Conservation (phyloP, 1,140 invertebrate genomes). For the Cydia pomonella region DNA sequence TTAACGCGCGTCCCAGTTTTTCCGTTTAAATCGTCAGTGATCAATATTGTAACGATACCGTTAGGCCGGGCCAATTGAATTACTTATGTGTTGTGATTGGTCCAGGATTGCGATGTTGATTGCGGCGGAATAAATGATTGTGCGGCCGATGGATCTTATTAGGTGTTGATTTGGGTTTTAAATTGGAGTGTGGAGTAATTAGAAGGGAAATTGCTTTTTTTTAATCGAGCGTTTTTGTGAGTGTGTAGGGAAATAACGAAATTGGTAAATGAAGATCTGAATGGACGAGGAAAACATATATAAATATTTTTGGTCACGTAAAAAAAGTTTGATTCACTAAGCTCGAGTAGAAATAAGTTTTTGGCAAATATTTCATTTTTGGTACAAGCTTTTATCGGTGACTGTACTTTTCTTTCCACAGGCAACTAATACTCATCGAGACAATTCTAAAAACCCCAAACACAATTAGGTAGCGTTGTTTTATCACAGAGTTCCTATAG, state of each 20-base stretch:
- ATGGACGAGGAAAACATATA: no score
- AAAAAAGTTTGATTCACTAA: no score
- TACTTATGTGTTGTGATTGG: constrained; percentile 46
- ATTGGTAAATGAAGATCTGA: no score
- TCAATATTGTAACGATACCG: constrained; percentile 55
- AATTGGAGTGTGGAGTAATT: constrained; percentile 21
- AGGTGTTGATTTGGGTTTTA: constrained; percentile 25
- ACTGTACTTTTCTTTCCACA: no score
- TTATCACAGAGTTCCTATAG: no score
- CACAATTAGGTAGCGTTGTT: no score
- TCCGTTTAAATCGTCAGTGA: constrained; percentile 62
- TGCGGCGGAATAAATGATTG: constrained; percentile 24
- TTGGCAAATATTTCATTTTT: no score
- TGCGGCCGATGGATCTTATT: neutral
- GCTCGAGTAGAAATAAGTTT: no score
- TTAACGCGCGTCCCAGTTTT: constrained; percentile 62
- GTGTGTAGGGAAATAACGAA: neutral
- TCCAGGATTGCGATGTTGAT: constrained; percentile 1
- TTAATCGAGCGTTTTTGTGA: neutral
- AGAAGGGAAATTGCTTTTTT: neutral
- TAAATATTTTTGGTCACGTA: no score
- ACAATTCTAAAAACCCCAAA: no score
- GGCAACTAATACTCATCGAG: no score
- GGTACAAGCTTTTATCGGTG: no score
- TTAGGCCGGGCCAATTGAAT: constrained; percentile 42